Evolutionary conservation across 2,113 vertebrate genomes (phyloP).

Genomic region (Tragelaphus buxtoni): DNA sequence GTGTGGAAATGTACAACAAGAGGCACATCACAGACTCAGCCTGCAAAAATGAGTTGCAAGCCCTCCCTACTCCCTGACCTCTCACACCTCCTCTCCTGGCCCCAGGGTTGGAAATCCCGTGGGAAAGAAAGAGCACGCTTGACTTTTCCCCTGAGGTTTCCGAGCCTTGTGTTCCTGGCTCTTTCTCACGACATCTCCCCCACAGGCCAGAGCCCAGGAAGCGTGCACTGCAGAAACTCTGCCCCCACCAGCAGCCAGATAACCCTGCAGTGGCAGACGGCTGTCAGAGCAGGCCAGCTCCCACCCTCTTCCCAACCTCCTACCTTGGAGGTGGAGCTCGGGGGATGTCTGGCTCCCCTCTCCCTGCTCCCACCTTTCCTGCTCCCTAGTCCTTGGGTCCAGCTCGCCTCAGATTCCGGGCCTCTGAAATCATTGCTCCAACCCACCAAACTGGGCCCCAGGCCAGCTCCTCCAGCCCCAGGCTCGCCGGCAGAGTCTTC

Average conservation of each 20-base stretch:
- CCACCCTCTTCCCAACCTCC: background rate
- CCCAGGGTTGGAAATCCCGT: slow-evolving; percentile 43
- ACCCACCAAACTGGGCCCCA: slow-evolving; percentile 32
- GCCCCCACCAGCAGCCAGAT: slow-evolving; percentile 41
- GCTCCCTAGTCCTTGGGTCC: background rate
- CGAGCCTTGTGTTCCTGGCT: slow-evolving; percentile 42
- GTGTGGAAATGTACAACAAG: background rate
- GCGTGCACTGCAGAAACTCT: slow-evolving; percentile 31
- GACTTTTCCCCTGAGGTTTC: slow-evolving; percentile 51
- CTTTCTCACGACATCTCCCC: slow-evolving; percentile 63
- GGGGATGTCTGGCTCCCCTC: background rate
- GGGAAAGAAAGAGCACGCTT: slow-evolving; percentile 56
- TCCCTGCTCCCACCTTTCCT: slow-evolving; percentile 52
- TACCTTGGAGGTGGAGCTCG: background rate
- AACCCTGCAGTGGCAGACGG: slow-evolving; percentile 45
- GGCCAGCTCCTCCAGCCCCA: slow-evolving; percentile 27
- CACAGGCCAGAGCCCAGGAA: slow-evolving; percentile 53
- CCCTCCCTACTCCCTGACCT: background rate
- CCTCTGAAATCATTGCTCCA: slow-evolving; percentile 68
- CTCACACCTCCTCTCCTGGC: background rate
- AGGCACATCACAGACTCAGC: background rate
- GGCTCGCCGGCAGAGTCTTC: slow-evolving; percentile 40
- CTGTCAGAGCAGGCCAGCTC: background rate
- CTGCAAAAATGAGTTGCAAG: slow-evolving; percentile 8
- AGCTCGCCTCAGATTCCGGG: slow-evolving; percentile 42